Base-by-base conservation (phyloP, 23 tunicate genomes). In the Ciona savignyi region DNA sequence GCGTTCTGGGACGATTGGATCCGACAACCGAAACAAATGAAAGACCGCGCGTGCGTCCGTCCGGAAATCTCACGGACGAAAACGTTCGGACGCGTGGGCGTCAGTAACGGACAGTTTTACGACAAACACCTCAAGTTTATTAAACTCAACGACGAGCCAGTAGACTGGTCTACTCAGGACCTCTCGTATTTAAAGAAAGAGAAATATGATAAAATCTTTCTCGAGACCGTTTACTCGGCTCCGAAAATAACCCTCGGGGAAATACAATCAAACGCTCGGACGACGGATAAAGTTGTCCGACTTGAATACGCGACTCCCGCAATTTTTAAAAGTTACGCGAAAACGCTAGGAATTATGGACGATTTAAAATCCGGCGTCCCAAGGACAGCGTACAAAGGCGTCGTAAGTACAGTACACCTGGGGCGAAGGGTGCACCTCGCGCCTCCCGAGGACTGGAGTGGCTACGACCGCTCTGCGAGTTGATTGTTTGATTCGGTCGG, bases 1-100 rank as follows among this genome's bases (percentile, higher is more conserved):
- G 84, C 92, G 6, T 95, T 83, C 65, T 95, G 99, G 99, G 99
- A 95, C 61, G 99, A 95, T 78, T 95, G 99, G 99, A 34, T 95
- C 51, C 79, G 99, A 22, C 68, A 83, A n/a, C 87, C 92, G 1
- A 35, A 24, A 1, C 99, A 95, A 70, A 76, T 95, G 23, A 73
- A 79, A 27, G 80, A 65, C 27, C 70, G 99, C 29, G 35, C 88
- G 27, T 95, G 99, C 72, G 84, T 95, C 30, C 34, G 96, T 27
- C 99, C 99, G 2, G 99, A 95, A 67, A 64, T 95, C 3, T 75
- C 96, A 0, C 76, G 99, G 42, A 89, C 99, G 3, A 92, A 77
- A 65, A 95, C 99, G 20, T 95, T 95, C 71, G 99, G 99, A 23
- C 74, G 67, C 26, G 65, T 70, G 21, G 99, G 99, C 26, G 99